phyloP scores from a whole-genome alignment of 2,797 vertebrate genomes.

The Rachycentron canadum region DNA sequence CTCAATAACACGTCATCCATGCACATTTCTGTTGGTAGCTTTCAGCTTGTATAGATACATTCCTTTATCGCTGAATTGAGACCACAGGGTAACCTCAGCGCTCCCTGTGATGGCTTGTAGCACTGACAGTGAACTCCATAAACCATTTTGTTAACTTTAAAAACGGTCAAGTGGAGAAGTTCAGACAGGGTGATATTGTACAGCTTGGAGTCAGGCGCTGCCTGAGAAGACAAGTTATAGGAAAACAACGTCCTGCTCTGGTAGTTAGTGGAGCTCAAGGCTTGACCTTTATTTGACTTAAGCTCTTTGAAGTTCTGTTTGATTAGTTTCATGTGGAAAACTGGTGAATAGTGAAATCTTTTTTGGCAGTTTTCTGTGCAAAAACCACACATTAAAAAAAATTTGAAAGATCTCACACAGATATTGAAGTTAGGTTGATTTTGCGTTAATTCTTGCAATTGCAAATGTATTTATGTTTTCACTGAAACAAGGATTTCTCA shows the following conservation, averaged over 20 bases:
- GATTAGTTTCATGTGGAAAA: background rate
- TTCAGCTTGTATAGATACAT: background rate
- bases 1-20: background rate
- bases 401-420: background rate
- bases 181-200: background rate
- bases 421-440: background rate
- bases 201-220: background rate
- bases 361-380: background rate
- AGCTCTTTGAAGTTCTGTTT: background rate
- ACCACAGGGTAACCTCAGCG: background rate
- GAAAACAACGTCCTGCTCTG: background rate
- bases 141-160: constrained; percentile 12
- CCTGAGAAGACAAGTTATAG: background rate
- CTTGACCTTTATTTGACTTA: constrained; percentile 11
- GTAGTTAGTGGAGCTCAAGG: background rate
- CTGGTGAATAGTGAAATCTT: background rate
- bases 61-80: background rate
- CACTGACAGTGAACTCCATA: background rate
- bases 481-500: constrained; percentile 19
- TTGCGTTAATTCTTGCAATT: background rate
- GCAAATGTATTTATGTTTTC: constrained; percentile 20
- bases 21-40: background rate
- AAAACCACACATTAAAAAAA: background rate
- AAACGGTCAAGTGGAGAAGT: background rate
- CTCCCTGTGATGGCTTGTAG: background rate